Percentiles rank a stretch among this genome's conserved stretches.
Conservation (phyloP, 2,888 invertebrate genomes). For the Nematopogon swammerdamellus region DNA sequence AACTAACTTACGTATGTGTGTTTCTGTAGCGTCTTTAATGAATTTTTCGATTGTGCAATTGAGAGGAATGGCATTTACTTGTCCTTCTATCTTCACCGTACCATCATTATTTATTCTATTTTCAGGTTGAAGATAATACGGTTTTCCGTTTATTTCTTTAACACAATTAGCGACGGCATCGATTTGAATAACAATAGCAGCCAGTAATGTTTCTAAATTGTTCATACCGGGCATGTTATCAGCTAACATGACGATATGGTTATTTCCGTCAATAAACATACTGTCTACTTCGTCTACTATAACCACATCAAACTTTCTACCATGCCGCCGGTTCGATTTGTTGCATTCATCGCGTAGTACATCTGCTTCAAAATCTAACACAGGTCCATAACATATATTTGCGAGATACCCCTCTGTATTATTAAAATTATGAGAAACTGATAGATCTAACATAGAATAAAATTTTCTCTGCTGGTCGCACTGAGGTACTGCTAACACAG, state of each 20-base stretch:
- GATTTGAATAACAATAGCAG: slow-evolving; percentile 10
- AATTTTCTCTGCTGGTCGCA: not conserved
- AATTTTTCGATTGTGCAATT: slow-evolving; percentile 7
- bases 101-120: slow-evolving; percentile 6
- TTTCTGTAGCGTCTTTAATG: slow-evolving; percentile 7
- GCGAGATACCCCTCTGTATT: slow-evolving; percentile 4
- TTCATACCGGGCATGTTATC: slow-evolving; percentile 10
- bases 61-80: slow-evolving; percentile 6
- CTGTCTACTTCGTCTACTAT: slow-evolving; percentile 11
- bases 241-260: slow-evolving; percentile 7
- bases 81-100: not conserved
- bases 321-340: slow-evolving; percentile 6
- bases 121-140: slow-evolving; percentile 6
- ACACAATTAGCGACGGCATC: slow-evolving; percentile 5
- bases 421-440: slow-evolving; percentile 2
- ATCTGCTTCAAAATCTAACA: slow-evolving; percentile 8
- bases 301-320: slow-evolving; percentile 8
- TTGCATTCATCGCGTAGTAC: slow-evolving; percentile 8
- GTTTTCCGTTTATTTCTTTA: slow-evolving; percentile 7
- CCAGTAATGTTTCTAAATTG: slow-evolving; percentile 9
- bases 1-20: slow-evolving; percentile 8
- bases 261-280: slow-evolving; percentile 11
- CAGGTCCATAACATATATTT: slow-evolving; percentile 9
- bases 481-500: slow-evolving; percentile 8
- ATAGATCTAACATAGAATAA: not conserved